These are phyloP conservation scores for Okapia johnstoni DNA, from an alignment of 2,113 vertebrate genomes.

Conservation along the genomic window DNA sequence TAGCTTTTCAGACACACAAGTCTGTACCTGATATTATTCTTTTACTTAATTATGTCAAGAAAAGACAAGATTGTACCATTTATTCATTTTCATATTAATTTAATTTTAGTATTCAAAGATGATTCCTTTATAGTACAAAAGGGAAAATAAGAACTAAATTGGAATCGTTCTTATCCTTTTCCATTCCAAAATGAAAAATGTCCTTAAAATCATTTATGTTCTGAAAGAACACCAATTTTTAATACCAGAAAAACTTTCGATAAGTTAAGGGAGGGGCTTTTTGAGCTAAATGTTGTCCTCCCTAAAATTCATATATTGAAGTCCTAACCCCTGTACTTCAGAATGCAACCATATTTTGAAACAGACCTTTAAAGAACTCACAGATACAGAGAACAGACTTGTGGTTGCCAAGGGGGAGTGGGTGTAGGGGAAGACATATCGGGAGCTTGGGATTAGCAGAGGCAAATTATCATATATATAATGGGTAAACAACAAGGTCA, in stretches of 20 bases:
- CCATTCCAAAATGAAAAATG: conserved; percentile 18
- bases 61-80: conserved; percentile 33
- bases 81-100: conserved; percentile 49
- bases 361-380: neutral
- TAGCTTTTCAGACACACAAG: conserved; percentile 14
- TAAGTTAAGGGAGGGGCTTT: neutral
- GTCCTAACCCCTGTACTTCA: neutral
- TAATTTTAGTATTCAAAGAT: conserved; percentile 25
- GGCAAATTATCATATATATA: neutral
- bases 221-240: neutral
- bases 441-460: neutral
- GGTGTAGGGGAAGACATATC: neutral
- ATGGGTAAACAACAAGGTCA: neutral
- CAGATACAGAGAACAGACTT: neutral
- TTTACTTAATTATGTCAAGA: conserved; percentile 34
- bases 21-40: conserved; percentile 35
- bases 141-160: conserved; percentile 12
- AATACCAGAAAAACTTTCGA: neutral
- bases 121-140: neutral
- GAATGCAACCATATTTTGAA: neutral
- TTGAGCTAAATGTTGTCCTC: neutral
- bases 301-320: neutral
- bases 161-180: neutral
- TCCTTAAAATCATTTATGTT: neutral
- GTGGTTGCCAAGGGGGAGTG: neutral